A percentile compares a stretch with the other conserved stretches of the same genome.
Evolutionary conservation across 2,888 invertebrate genomes (phyloP).

Genomic region (Ceraclea dissimilis): DNA sequence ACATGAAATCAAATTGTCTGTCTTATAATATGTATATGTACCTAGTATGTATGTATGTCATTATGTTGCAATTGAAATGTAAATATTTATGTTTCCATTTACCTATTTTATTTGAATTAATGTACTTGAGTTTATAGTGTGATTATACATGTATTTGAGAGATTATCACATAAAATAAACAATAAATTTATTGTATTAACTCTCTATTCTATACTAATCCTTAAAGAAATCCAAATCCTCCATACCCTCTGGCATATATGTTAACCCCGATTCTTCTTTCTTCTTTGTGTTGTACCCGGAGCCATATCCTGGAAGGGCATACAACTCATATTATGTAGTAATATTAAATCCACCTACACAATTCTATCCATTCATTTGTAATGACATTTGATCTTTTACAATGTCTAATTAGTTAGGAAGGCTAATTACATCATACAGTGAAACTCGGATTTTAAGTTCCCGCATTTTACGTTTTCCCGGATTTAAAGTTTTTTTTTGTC

Average conservation of each 20-base stretch:
- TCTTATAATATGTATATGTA: no score
- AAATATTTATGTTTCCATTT: conserved; percentile 13
- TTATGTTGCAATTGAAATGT: conserved; percentile 11
- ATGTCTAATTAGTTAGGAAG: no score
- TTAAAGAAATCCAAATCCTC: conserved; percentile 54
- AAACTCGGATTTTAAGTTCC: no score
- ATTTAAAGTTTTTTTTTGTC: no score
- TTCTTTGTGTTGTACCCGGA: conserved; percentile 52
- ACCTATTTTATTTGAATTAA: conserved; percentile 19
- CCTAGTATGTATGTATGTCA: no score
- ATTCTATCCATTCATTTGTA: no score
- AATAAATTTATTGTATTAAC: conserved; percentile 6
- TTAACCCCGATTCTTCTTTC: conserved; percentile 48
- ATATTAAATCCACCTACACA: no score
- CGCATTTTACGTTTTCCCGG: no score
- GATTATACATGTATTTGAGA: conserved; percentile 23
- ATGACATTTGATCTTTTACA: no score
- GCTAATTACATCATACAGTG: no score
- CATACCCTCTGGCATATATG: conserved; percentile 62
- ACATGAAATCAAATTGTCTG: conserved; percentile 1
- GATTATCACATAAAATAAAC: conserved; percentile 21
- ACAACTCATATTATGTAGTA: conserved; percentile 2
- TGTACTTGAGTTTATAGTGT: conserved; percentile 15
- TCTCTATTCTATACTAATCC: no score
- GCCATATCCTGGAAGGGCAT: conserved; percentile 51